Evolutionary conservation across 2,113 vertebrate species (phyloP).

Genomic region (Megalops atlanticus): DNA sequence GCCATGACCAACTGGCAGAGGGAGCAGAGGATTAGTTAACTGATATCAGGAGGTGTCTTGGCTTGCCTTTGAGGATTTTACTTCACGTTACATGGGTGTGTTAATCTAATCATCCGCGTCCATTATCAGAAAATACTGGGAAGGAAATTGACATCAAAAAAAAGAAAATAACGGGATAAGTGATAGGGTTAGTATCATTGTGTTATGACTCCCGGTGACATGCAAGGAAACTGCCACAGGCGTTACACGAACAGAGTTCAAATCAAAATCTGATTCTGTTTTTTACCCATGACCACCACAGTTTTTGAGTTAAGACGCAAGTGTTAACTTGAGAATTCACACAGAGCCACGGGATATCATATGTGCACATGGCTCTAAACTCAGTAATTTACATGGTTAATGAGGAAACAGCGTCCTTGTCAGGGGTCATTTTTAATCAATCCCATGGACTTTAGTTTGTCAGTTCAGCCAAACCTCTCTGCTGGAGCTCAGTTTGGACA

Average conservation of each 20-base stretch:
- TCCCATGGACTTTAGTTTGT: slow-evolving; percentile 41
- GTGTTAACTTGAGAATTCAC: not conserved
- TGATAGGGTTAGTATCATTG: not conserved
- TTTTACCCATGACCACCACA: not conserved
- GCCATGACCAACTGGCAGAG: too few relatives aligned
- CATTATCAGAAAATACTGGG: not conserved
- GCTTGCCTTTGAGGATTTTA: too few relatives aligned
- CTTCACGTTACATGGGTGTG: too few relatives aligned
- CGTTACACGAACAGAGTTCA: not conserved
- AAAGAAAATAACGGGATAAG: not conserved
- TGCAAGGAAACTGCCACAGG: not conserved
- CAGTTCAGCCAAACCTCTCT: slow-evolving; percentile 41
- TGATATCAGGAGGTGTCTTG: too few relatives aligned
- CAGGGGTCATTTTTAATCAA: slow-evolving; percentile 34
- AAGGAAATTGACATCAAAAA: not conserved
- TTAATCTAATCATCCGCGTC: not conserved
- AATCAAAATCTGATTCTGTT: not conserved
- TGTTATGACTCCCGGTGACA: not conserved
- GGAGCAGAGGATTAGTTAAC: too few relatives aligned
- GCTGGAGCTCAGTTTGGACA: slow-evolving; percentile 53
- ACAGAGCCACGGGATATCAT: not conserved
- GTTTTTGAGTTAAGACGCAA: not conserved
- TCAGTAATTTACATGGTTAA: slow-evolving; percentile 14
- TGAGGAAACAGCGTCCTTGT: slow-evolving; percentile 56
- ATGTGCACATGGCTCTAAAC: not conserved